Evolutionary conservation across 2,113 vertebrate species (phyloP), one percentile per base, ranked within the genome.

Genomic region (Poeciliopsis turrubarensis): DNA sequence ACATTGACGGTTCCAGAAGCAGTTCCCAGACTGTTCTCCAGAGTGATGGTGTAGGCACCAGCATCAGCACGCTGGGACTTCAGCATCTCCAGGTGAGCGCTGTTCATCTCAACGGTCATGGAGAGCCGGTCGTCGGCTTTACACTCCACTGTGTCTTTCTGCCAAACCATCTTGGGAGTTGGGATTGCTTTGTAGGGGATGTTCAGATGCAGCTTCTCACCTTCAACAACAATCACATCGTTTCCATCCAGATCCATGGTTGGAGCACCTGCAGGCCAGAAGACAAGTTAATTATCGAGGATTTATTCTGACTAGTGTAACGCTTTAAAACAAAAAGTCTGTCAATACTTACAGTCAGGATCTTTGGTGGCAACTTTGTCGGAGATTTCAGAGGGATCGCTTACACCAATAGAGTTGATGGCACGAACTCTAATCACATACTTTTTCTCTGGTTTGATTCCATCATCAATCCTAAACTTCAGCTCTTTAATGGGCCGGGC

Each of bases 291-390:
- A 41, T 64, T 37, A 44, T 14, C 65, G 2, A 74, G 22, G 4
- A 3, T 70, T 14, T 0, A 57, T 41, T 39, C 7, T 63, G 29
- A 17, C 27, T 69, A 74, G 54, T 32, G 5, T 25, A 22, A 34
- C 1, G 30, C n/a, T 62, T 5, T 60, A 29, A 8, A n/a, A 37
- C 13, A 25, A 0, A 1, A 37, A 25, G 14, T 41, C 0, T 30
- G 0, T 64, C 0, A 0, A 15, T 92, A 81, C 97, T 98, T 95
- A 99, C 98, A 97, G 91, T 99, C 97, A 31, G 98, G 96, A 80
- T 99, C 97, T 86, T 98, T 99, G 84, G 98, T 96, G 84, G 95
- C 95, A 80, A 99, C 95, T 77, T 96, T 97, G 92, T 99, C 97
- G 0, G 98, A 97, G 82, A 97, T 88, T 54, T 97, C 96, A 29